A percentile compares a stretch with the other conserved stretches of the same genome.
phyloP scores from a whole-genome alignment of 2,888 invertebrate species.

The Biston stratarius region DNA sequence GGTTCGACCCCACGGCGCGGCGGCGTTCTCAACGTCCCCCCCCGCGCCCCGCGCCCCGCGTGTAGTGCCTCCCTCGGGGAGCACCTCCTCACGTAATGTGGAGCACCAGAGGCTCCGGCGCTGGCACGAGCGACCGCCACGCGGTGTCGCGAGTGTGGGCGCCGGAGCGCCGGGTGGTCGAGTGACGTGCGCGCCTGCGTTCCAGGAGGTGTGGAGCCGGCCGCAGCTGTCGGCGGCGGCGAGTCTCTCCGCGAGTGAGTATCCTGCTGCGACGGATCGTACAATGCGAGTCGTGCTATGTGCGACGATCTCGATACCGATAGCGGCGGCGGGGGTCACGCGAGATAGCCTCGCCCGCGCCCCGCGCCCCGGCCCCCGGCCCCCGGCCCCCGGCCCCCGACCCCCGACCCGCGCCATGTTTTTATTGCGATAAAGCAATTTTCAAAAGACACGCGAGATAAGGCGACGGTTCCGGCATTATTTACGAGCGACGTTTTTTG shows the following conservation, averaged over 20 bases:
- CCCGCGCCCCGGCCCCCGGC: no score
- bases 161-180: no score
- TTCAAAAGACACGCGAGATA: slow-evolving; percentile 58
- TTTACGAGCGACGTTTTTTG: slow-evolving; percentile 54
- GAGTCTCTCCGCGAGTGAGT: slow-evolving; percentile 91
- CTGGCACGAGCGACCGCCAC: no score
- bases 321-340: slow-evolving; percentile 55
- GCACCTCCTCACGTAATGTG: no score
- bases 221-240: slow-evolving; percentile 89
- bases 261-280: slow-evolving; percentile 23
- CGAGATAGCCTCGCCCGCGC: slow-evolving; percentile 56
- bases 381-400: slow-evolving; percentile 44
- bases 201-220: slow-evolving; percentile 77
- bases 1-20: no score
- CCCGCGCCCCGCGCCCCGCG: no score
- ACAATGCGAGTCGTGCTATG: slow-evolving; percentile 39
- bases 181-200: slow-evolving; percentile 30
- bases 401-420: slow-evolving; percentile 44
- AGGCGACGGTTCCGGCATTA: slow-evolving; percentile 59
- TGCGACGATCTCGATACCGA: slow-evolving; percentile 52
- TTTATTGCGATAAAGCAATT: slow-evolving; percentile 64
- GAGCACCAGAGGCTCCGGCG: no score
- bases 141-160: no score
- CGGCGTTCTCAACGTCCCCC: no score
- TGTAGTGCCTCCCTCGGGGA: no score